Base-by-base conservation (phyloP, 2,797 vertebrate genomes). In the Sebastes iracundus region DNA sequence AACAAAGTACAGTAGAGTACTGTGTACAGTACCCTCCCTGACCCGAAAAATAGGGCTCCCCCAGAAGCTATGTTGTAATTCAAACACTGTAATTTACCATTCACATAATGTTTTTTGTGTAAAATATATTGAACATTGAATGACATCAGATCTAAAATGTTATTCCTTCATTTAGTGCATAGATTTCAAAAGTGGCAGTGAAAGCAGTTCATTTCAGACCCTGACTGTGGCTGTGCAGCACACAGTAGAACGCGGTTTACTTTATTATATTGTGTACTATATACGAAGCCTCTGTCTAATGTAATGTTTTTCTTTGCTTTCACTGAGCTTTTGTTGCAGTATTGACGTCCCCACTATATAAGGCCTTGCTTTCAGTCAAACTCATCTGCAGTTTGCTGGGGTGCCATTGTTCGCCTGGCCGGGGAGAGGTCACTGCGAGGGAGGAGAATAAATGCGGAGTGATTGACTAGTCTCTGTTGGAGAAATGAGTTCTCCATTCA, bases 391-490 rank as follows among this genome's bases (percentile, higher is more conserved):
- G 91, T 90, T 90, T 92, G 87, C 86, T 62, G 76, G 86, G 88
- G 84, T 80, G 81, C 89, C 84, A 92, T 91, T 93, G 93, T 94
- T 92, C 89, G 74, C 75, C 85, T 69, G 87, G 83, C 90, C 63
- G 77, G 87, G 78, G 85, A 90, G 90, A 95, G 93, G 94, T 94
- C 91, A 92, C 91, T 18, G 84, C 82, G 60, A 87, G 80, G 87
- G 90, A 90, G 88, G 90, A 93, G 90, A 93, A 92, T 90, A 93
- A 94, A 93, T 94, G 88, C 76, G 80, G 88, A 90, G 89, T 93
- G 93, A 95, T 94, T 94, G 93, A 95, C 95, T 93, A 87, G 88
- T 90, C 93, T 90, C 92, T 93, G 90, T 75, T 92, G 93, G 92
- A 94, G 88, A 90, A 93, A 93, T 89, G 85, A 92, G 93, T 90